These are phyloP conservation scores for Lasioglossum morio DNA, from an alignment of 2,888 invertebrate species.

Conservation along the genomic window DNA sequence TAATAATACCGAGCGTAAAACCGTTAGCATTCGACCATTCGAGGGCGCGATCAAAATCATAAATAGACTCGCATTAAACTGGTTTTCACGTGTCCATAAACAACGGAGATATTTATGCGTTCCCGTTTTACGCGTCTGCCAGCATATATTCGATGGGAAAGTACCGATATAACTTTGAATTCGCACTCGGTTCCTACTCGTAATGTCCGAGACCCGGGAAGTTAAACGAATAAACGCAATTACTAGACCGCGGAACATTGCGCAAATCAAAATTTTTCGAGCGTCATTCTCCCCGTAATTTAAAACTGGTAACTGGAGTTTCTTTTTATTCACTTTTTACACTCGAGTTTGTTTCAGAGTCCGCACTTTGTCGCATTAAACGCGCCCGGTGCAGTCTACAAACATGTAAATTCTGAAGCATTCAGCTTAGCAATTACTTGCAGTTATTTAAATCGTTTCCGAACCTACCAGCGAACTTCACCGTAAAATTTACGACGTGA, in stretches of 20 bases:
- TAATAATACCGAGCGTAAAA: neutral
- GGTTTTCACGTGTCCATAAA: constrained; percentile 4
- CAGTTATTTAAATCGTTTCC: neutral
- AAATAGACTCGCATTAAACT: neutral
- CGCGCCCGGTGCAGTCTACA: neutral
- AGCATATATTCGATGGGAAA: neutral
- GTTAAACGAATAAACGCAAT: neutral
- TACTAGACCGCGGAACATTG: neutral
- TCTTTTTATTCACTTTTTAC: neutral
- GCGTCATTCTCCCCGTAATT: neutral
- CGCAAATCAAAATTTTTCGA: neutral
- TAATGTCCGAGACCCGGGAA: neutral
- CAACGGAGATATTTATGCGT: neutral
- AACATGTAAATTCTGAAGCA: neutral
- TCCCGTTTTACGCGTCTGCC: constrained; percentile 1
- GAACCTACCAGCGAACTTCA: neutral
- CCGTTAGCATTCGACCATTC: neutral
- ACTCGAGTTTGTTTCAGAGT: neutral
- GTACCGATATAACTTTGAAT: neutral
- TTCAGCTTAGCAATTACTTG: neutral
- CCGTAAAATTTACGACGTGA: neutral
- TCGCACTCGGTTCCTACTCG: neutral
- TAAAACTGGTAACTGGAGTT: neutral
- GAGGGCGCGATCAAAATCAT: neutral
- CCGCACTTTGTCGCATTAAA: neutral